Base-by-base conservation (phyloP, 2,113 vertebrate genomes). In the Ursus arctos region DNA sequence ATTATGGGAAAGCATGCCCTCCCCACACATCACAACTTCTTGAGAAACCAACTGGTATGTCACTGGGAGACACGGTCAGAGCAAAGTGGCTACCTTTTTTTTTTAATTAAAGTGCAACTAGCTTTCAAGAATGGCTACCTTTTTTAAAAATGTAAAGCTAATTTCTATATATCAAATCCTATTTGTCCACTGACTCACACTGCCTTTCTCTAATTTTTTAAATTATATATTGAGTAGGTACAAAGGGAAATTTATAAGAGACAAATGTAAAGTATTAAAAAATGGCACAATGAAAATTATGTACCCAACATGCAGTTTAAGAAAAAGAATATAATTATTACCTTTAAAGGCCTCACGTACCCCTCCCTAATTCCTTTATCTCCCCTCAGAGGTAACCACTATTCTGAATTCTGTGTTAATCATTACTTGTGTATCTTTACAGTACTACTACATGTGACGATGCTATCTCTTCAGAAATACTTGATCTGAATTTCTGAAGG, bases 401-500 rank as follows among this genome's bases (percentile, higher is more conserved):
- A 36, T 86, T 93, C 47, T 88, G 55, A 92, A 57, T 91, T 88
- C 93, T 85, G 16, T 84, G 65, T 77, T 91, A 81, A 77, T 77
- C 12, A 82, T 91, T 95, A n/a, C 53, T 93, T 96, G n/a, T 2
- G 92, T 92, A 91, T 77, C 51, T 93, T 96, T 89, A 94, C 7
- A 72, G 47, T 76, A 80, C 51, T 95, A 83, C 12, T 88, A 71
- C 8, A 63, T 59, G 91, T 57, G 43, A 61, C 55, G 63, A 81
- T 31, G 43, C 19, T 74, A 43, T 67, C 53, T 81, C 63, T 97
- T 97, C 47, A 91, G 85, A 95, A 88, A 96, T 49, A 28, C 26
- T 94, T 91, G 47, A 47, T 94, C 59, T 97, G 65, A 83, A 69
- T 96, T 96, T 94, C 18, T 63, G 71, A 93, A 95, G 76, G 28